Percentiles rank a stretch among this genome's conserved stretches.
Conservation (phyloP, 1,140 invertebrate genomes). For the Bombus sibiricus region DNA sequence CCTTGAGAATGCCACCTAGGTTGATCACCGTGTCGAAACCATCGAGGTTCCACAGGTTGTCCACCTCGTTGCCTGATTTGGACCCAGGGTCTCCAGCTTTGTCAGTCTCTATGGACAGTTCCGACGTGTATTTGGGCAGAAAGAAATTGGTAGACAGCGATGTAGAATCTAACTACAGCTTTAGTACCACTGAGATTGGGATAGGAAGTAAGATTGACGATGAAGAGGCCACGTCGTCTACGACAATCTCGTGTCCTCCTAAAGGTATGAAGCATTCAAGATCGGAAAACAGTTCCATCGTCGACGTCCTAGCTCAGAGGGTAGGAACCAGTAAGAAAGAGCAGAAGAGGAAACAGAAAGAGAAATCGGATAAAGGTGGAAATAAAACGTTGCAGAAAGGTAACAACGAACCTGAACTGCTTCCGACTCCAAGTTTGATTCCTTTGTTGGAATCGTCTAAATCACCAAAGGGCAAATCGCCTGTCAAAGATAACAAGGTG, state of each 20-base stretch:
- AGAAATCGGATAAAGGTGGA: constrained; percentile 65
- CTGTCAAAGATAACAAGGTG: constrained; percentile 80
- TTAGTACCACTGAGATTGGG: constrained; percentile 82
- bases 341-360: constrained; percentile 83
- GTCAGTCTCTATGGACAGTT: constrained; percentile 83
- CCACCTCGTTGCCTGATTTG: constrained; percentile 89
- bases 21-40: constrained; percentile 89
- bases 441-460: constrained; percentile 72
- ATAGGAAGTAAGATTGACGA: constrained; percentile 86
- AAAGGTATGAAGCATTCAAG: constrained; percentile 73
- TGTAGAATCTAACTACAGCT: constrained; percentile 86
- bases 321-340: constrained; percentile 84
- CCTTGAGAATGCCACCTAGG: constrained; percentile 89
- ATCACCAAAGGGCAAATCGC: constrained; percentile 79
- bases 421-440: constrained; percentile 83
- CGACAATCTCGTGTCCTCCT: constrained; percentile 82
- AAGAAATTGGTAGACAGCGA: constrained; percentile 85
- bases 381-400: constrained; percentile 70
- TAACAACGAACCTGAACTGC: constrained; percentile 84
- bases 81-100: constrained; percentile 87
- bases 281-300: constrained; percentile 84
- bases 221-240: constrained; percentile 86
- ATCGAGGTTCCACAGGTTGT: constrained; percentile 84
- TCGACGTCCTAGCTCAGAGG: constrained; percentile 86
- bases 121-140: constrained; percentile 75